Evolutionary conservation across 2,888 invertebrate species (phyloP).

Genomic region (Eupeodes luniger): DNA sequence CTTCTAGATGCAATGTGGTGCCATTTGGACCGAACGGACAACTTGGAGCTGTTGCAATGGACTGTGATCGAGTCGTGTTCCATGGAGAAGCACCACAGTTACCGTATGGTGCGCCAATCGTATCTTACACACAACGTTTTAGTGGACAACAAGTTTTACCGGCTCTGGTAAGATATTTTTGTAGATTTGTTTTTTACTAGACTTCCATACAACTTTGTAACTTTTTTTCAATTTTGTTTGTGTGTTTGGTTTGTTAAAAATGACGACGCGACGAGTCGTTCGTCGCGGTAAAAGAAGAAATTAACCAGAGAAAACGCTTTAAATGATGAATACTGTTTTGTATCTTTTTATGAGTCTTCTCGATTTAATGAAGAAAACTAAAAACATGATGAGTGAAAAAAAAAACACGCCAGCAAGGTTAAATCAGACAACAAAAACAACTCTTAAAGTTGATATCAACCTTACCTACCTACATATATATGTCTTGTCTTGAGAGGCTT

Average conservation of each 20-base stretch:
- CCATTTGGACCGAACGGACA: constrained; percentile 85
- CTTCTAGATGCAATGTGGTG: constrained; percentile 85
- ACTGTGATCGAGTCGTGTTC: constrained; percentile 94
- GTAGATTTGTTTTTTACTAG: constrained; percentile 32
- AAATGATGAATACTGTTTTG: neutral
- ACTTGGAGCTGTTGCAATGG: constrained; percentile 87
- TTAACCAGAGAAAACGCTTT: constrained; percentile 52
- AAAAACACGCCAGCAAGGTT: constrained; percentile 61
- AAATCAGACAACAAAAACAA: constrained; percentile 37
- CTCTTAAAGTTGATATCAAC: neutral
- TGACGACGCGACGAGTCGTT: neutral
- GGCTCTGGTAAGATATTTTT: constrained; percentile 86
- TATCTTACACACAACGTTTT: constrained; percentile 91
- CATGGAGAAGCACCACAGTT: constrained; percentile 90
- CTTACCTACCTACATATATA: neutral
- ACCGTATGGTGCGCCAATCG: constrained; percentile 92
- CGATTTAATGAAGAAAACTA: constrained; percentile 21
- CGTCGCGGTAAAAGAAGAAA: constrained; percentile 29
- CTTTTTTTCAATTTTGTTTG: constrained; percentile 23
- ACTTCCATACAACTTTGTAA: constrained; percentile 39
- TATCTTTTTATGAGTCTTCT: constrained; percentile 15
- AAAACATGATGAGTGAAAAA: constrained; percentile 32
- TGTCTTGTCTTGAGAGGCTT: constrained; percentile 5
- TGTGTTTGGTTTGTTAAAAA: neutral
- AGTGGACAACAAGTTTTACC: constrained; percentile 93